A percentile compares a stretch with the other conserved stretches of the same genome.
phyloP scores from a whole-genome alignment of 2,888 invertebrate genomes.

The Diadegma fenestrale region DNA sequence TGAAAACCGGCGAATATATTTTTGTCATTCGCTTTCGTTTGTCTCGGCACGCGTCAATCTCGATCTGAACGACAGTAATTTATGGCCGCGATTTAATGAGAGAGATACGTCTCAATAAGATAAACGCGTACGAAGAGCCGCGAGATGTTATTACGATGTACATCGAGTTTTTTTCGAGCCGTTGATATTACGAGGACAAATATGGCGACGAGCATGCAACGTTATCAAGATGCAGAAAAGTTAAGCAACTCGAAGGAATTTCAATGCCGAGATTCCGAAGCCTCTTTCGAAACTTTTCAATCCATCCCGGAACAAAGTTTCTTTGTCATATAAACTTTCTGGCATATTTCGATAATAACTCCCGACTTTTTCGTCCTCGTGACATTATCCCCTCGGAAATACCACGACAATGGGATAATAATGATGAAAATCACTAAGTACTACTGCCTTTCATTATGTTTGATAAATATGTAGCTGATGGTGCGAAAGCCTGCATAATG shows the following conservation, averaged over 20 bases:
- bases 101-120: conserved; percentile 32
- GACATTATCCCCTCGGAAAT: background rate
- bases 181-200: background rate
- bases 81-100: conserved; percentile 49
- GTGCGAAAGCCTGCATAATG: background rate
- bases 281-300: conserved; percentile 27
- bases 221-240: conserved; percentile 62
- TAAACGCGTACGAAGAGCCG: background rate
- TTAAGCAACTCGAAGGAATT: conserved; percentile 44
- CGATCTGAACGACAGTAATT: conserved; percentile 30
- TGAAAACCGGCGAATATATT: conserved; percentile 73
- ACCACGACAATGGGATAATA: background rate
- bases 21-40: conserved; percentile 70
- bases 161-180: background rate
- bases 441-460: background rate
- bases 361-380: background rate
- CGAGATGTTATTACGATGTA: conserved; percentile 1
- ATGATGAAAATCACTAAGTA: background rate
- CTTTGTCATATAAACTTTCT: background rate
- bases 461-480: conserved; percentile 2
- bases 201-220: conserved; percentile 42
- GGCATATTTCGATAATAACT: background rate
- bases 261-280: conserved; percentile 52
- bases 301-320: conserved; percentile 11
- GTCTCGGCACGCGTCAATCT: conserved; percentile 43